Evolutionary conservation across 2,888 invertebrate species (phyloP).

Genomic region (Ferdinandea cuprea): DNA sequence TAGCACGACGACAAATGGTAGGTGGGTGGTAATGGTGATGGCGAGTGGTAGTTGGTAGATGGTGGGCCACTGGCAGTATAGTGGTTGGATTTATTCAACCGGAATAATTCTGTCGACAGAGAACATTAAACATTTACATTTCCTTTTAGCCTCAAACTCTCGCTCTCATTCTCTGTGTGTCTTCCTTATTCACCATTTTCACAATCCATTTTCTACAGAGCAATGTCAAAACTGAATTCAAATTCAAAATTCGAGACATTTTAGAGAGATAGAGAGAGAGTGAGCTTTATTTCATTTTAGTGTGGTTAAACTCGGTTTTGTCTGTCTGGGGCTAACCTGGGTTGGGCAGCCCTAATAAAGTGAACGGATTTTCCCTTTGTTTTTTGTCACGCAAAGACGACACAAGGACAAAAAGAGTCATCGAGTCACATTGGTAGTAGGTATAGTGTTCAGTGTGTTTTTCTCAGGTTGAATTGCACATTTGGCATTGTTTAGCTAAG

Average conservation of each 20-base stretch:
- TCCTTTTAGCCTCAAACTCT: constrained; percentile 60
- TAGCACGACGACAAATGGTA: constrained; percentile 19
- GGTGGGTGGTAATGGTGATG: constrained; percentile 7
- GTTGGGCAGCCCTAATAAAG: constrained; percentile 44
- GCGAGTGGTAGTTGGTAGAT: not conserved
- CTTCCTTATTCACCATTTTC: not conserved
- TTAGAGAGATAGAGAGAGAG: no score
- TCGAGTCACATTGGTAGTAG: constrained; percentile 30
- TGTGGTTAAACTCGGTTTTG: constrained; percentile 70
- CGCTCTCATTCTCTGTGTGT: not conserved
- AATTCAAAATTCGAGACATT: constrained; percentile 73
- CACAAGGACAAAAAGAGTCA: constrained; percentile 39
- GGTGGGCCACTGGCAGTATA: constrained; percentile 21
- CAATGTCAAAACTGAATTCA: constrained; percentile 72
- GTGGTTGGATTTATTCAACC: constrained; percentile 72
- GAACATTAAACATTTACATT: constrained; percentile 75
- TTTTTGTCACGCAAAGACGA: constrained; percentile 61
- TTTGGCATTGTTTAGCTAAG: constrained; percentile 4
- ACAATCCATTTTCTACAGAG: constrained; percentile 7
- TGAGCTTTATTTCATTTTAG: constrained; percentile 70
- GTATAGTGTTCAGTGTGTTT: constrained; percentile 7
- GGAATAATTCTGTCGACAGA: constrained; percentile 74
- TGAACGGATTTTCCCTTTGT: constrained; percentile 60
- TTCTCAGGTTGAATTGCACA: constrained; percentile 10
- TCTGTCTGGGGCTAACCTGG: constrained; percentile 53